phyloP scores from a whole-genome alignment of 2,888 invertebrate genomes.

The Athetis lepigone region DNA sequence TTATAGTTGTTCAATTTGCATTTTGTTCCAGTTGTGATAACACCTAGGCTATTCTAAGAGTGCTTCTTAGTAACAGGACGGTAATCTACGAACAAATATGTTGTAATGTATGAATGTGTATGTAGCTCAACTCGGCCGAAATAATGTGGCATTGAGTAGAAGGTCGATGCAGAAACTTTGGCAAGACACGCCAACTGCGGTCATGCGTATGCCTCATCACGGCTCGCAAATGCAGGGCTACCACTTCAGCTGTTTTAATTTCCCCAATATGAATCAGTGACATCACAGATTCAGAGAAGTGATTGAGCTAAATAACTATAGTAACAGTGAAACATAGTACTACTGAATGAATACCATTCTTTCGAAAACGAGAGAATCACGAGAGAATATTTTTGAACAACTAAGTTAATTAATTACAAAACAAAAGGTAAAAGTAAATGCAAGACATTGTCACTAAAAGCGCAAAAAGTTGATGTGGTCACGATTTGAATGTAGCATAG shows the following conservation, averaged over 20 bases:
- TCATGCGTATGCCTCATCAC: constrained; percentile 67
- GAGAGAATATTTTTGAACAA: constrained; percentile 10
- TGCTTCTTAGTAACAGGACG: constrained; percentile 68
- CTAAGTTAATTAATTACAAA: neutral
- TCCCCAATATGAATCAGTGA: neutral
- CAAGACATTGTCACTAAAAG: neutral
- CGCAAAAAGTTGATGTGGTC: constrained; percentile 29
- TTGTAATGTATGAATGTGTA: constrained; percentile 52
- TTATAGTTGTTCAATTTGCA: too few relatives aligned
- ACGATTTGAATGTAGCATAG: constrained; percentile 29
- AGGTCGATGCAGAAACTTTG: constrained; percentile 91
- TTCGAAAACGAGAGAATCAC: too few relatives aligned
- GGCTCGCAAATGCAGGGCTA: constrained; percentile 61
- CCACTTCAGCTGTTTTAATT: constrained; percentile 14
- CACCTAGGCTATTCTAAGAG: constrained; percentile 3
- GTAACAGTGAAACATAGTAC: too few relatives aligned
- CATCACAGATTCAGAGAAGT: constrained; percentile 8
- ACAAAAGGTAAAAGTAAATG: constrained; percentile 5
- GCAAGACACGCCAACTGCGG: constrained; percentile 89
- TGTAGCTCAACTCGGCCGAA: constrained; percentile 75
- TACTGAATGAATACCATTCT: too few relatives aligned
- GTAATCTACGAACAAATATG: constrained; percentile 44
- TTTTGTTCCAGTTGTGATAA: constrained; percentile 14
- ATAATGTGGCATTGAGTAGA: constrained; percentile 86
- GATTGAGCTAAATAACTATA: neutral